Evolutionary conservation across 2,113 vertebrate species (phyloP).

Genomic region (Chelonoidis abingdonii): DNA sequence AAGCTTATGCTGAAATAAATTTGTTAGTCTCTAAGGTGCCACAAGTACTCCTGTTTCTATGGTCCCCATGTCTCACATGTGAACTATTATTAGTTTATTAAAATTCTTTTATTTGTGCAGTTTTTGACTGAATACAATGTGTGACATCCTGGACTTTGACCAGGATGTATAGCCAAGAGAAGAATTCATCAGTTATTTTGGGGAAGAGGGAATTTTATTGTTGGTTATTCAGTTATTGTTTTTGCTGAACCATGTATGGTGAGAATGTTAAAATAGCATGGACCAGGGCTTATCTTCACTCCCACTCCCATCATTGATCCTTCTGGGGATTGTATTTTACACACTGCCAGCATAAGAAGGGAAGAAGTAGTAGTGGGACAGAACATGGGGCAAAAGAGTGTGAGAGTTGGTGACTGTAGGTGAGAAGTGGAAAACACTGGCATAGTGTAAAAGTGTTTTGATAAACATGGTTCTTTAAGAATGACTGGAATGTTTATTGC

Average conservation of each 20-base stretch:
- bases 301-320: background rate
- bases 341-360: background rate
- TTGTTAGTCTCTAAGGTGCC: too few relatives aligned
- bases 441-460: background rate
- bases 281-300: background rate
- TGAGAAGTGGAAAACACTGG: background rate
- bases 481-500: constrained; percentile 53
- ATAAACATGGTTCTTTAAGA: background rate
- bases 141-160: background rate
- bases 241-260: background rate
- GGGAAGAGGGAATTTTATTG: background rate
- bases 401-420: background rate
- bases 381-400: background rate
- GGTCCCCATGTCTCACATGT: background rate
- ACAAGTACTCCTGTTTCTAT: background rate
- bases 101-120: background rate
- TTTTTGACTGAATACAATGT: background rate
- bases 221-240: background rate
- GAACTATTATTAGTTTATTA: background rate
- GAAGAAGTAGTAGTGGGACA: background rate
- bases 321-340: background rate
- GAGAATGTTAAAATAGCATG: background rate
- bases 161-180: background rate
- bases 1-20: too few relatives aligned
- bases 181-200: background rate